Evolutionary conservation across 2,797 vertebrate species (phyloP), one percentile per base, ranked within the genome.

Genomic region (Halcyon badia): DNA sequence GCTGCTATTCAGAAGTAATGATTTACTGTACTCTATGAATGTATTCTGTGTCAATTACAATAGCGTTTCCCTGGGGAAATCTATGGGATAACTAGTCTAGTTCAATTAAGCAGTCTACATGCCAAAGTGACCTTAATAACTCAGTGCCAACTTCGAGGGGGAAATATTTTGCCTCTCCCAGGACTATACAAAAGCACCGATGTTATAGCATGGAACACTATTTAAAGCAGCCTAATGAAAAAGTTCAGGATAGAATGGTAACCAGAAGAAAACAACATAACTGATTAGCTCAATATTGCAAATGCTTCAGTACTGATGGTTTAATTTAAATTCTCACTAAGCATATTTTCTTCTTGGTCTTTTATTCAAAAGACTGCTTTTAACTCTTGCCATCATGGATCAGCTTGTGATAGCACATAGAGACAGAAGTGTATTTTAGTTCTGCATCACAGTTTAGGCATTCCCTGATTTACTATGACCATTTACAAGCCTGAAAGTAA

Each of bases 21-120:
- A 95, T 95, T 92, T 95, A 93, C 92, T 91, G 72, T 4, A 10
- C 83, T 83, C 75, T 42, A 2, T 84, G 87, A 95, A 95, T 93
- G 94, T 41, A 82, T 83, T 77, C 91, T 75, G 87, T 69, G 48
- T 85, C 88, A 96, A 82, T 58, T 82, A 95, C 96, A 93, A 93
- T 25, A 84, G 87, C 3, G 4, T 77, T 84, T 89, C 96, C 86
- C 78, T 77, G 70, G 76, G 85, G 82, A 92, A 91, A 94, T 89
- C 93, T 93, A 89, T 51, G 58, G 89, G 60, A 77, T 94, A 92
- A 94, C 86, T 48, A 85, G 84, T 51, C 65, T 70, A 65, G 17
- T 62, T 93, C 92, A 97, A 93, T 94, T 91, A 97, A 96, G 87
- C 60, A 86, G 73, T 94, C 92, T 91, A 61, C 54, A 92, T 80